Evolutionary conservation across 2,113 vertebrate genomes (phyloP).

Genomic region (Bubo scandiacus): DNA sequence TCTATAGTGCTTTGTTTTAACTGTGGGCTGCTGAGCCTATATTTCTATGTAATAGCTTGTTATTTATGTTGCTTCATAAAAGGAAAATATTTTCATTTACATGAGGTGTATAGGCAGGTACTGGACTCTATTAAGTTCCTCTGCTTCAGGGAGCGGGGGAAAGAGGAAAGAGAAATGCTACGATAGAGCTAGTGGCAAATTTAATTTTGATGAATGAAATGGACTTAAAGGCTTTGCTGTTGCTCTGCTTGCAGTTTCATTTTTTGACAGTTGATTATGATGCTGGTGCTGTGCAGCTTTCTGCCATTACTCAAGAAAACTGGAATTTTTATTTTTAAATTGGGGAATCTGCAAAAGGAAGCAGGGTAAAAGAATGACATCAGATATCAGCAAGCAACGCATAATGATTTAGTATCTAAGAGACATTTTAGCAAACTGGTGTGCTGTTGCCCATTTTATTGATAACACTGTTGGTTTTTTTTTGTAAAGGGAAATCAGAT

Average conservation of each 20-base stretch:
- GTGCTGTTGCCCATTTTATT: not conserved
- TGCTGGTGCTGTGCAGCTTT: not conserved
- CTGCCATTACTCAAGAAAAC: not conserved
- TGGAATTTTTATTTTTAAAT: slow-evolving; percentile 39
- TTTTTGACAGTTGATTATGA: not conserved
- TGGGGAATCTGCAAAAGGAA: not conserved
- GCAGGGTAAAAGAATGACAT: not conserved
- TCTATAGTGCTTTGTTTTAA: not conserved
- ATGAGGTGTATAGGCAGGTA: not conserved
- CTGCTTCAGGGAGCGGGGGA: not conserved
- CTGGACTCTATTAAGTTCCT: not conserved
- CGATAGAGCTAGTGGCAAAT: not conserved
- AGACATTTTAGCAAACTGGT: not conserved
- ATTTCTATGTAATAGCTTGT: not conserved
- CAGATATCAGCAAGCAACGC: not conserved
- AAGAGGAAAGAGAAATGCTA: not conserved
- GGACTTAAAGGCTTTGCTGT: not conserved
- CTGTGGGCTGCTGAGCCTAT: not conserved
- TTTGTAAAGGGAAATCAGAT: slow-evolving; percentile 92
- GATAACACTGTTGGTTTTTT: not conserved
- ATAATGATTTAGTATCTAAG: not conserved
- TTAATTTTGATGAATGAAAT: not conserved
- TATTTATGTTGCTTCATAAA: not conserved
- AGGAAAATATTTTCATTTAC: not conserved
- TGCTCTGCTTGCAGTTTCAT: not conserved